Evolutionary conservation across 2,797 vertebrate species (phyloP), one percentile per base, ranked within the genome.

Genomic region (Calcarius lapponicus): DNA sequence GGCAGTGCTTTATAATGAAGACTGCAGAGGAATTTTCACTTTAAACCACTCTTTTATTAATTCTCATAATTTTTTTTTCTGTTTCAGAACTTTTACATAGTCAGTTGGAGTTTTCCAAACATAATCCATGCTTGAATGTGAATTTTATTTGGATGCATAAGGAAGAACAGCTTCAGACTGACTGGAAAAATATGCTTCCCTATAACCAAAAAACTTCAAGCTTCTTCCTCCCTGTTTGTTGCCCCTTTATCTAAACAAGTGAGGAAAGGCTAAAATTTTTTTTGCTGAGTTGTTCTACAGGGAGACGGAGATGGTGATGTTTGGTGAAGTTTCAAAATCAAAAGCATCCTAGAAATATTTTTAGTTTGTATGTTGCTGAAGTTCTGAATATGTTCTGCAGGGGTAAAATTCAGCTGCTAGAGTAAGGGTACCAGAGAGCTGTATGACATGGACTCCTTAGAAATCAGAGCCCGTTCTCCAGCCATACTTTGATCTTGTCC

Each of bases 1-100:
- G 95, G 95, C 87, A 94, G 48, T 40, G 54, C 92, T 95, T 96
- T 94, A 86, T 62, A 92, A 73, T 88, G 43, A 94, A 94, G 80
- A 48, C 51, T 92, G 43, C 75, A 90, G 70, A 90, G 58, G 65
- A 79, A 24, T 93, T 95, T 95, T 93, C 31, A 84, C 80, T 88
- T 69, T 88, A 90, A 93, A 86, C 38, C 18, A 74, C 38, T 90
- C 31, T 96, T 93, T 93, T 94, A 83, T 92, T 83, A 71, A 89
- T 83, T 80, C 50, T 93, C 36, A 24, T 93, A 65, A 25, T 20
- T 69, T 61, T 92, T 86, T 90, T 90, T 72, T 38, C 32, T 92
- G 12, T 86, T 92, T 94, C 56, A 86, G 82, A 81, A 25, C 40
- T 62, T 92, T 92, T 94, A 80, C 74, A 51, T 84, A 93, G 84